Evolutionary conservation across 1,140 invertebrate genomes (phyloP).

Genomic region (Gonatopus flavifemur): DNA sequence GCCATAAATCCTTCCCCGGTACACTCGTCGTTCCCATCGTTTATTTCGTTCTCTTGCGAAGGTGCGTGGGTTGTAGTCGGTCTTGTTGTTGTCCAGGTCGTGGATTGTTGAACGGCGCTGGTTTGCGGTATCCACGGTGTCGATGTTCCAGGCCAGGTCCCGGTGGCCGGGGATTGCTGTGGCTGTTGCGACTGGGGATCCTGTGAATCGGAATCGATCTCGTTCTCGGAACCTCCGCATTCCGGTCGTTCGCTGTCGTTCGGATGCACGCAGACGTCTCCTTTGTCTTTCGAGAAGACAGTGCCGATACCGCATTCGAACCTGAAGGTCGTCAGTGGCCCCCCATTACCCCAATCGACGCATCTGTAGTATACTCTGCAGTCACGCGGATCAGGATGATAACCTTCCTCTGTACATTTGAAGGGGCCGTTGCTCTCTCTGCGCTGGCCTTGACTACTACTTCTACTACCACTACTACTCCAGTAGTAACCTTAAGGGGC

Average conservation of each 20-base stretch:
- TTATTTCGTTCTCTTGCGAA: not conserved
- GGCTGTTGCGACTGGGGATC: slow-evolving; percentile 1
- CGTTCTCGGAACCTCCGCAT: slow-evolving; percentile 53
- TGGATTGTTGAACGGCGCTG: not conserved
- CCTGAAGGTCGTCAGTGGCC: slow-evolving; percentile 55
- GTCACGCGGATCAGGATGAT: slow-evolving; percentile 59
- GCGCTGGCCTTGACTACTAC: slow-evolving; percentile 16
- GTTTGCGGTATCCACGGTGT: slow-evolving; percentile 1
- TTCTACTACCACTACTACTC: no score
- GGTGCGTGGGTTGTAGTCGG: slow-evolving; percentile 1
- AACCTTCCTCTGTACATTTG: slow-evolving; percentile 62
- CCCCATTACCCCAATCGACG: slow-evolving; percentile 53
- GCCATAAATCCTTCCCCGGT: slow-evolving; percentile 67
- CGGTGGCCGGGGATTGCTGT: not conserved
- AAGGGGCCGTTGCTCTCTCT: slow-evolving; percentile 31
- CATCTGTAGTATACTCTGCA: slow-evolving; percentile 65
- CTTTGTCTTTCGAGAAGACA: slow-evolving; percentile 68
- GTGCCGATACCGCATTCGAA: slow-evolving; percentile 73
- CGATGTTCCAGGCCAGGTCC: not conserved
- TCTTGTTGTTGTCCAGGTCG: slow-evolving; percentile 1
- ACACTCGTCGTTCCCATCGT: slow-evolving; percentile 35
- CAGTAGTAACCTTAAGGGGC: no score
- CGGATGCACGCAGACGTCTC: slow-evolving; percentile 68
- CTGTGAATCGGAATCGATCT: slow-evolving; percentile 36
- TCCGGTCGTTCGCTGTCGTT: slow-evolving; percentile 62